These are phyloP conservation scores for Chironex yamaguchii DNA, from an alignment of 30 jellyfish, hydroid and myxozoan genomes.

Conservation along the genomic window DNA sequence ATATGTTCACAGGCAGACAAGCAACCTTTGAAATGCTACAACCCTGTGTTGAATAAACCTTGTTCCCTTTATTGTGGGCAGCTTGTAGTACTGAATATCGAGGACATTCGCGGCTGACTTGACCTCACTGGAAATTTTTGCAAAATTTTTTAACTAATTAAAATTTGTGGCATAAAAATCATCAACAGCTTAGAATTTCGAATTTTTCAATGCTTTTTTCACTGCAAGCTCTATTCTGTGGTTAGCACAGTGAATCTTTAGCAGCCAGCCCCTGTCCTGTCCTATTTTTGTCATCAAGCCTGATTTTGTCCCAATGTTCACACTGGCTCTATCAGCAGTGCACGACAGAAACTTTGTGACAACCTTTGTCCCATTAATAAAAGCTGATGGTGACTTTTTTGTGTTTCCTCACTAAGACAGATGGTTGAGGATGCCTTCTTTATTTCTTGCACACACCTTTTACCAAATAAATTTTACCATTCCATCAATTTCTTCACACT, in stretches of 20 bases:
- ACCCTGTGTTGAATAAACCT: conserved; percentile 72
- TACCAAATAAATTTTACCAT: too few relatives aligned
- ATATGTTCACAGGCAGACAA: conserved; percentile 68
- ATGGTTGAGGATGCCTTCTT: too few relatives aligned
- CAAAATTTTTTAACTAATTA: conserved; percentile 58
- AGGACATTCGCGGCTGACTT: conserved; percentile 33
- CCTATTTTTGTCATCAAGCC: conserved; percentile 50
- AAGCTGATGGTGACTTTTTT: too few relatives aligned
- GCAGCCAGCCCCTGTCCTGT: conserved; percentile 70
- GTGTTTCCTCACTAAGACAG: too few relatives aligned
- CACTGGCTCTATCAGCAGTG: conserved; percentile 79
- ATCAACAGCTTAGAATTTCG: conserved; percentile 53
- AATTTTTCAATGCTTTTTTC: conserved; percentile 37
- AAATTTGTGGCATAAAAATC: conserved; percentile 54
- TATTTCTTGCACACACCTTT: too few relatives aligned
- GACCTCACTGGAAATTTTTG: conserved; percentile 33
- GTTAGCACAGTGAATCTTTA: conserved; percentile 72
- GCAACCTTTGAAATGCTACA: conserved; percentile 54
- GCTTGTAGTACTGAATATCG: conserved; percentile 51
- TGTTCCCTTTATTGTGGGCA: conserved; percentile 70
- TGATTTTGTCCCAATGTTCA: conserved; percentile 67
- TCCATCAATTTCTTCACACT: too few relatives aligned
- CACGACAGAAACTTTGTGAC: conserved; percentile 39
- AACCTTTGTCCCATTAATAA: too few relatives aligned
- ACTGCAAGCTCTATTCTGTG: conserved; percentile 83